A percentile compares a stretch with the other conserved stretches of the same genome.
Conservation (phyloP, 2,888 invertebrate species). For the Leptinotarsa juncta region DNA sequence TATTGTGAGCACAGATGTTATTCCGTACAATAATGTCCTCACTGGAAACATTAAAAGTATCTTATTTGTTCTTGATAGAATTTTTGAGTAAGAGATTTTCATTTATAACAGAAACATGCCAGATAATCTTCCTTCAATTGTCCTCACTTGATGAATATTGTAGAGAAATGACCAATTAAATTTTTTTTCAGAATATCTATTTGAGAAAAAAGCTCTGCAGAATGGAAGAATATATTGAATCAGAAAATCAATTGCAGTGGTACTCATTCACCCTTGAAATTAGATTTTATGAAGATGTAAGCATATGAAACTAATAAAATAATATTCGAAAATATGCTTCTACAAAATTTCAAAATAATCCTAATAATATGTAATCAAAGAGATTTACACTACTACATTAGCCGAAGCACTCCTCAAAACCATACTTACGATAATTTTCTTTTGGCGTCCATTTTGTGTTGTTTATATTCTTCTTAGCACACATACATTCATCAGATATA, state of each 20-base stretch:
- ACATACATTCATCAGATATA: conserved; percentile 40
- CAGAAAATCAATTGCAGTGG: conserved; percentile 36
- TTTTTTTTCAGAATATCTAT: background rate
- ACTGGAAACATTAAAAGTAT: background rate
- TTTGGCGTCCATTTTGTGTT: conserved; percentile 50
- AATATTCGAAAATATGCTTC: background rate
- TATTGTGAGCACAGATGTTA: background rate
- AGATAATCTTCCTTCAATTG: too few relatives aligned
- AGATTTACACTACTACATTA: background rate
- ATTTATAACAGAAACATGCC: too few relatives aligned
- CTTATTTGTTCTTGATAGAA: too few relatives aligned
- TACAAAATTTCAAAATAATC: background rate
- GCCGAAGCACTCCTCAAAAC: conserved; percentile 16
- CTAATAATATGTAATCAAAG: background rate
- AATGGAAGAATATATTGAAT: conserved; percentile 23
- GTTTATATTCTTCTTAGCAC: conserved; percentile 34
- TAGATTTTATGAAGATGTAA: background rate
- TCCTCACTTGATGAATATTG: too few relatives aligned
- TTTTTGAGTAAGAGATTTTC: too few relatives aligned
- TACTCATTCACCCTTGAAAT: conserved; percentile 27
- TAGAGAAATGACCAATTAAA: too few relatives aligned
- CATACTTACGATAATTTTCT: conserved; percentile 54
- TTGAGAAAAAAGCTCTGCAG: background rate
- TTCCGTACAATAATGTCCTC: too few relatives aligned
- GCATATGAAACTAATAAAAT: conserved; percentile 1